Base-by-base conservation (phyloP, 2,113 vertebrate species). In the Megalops atlanticus region DNA sequence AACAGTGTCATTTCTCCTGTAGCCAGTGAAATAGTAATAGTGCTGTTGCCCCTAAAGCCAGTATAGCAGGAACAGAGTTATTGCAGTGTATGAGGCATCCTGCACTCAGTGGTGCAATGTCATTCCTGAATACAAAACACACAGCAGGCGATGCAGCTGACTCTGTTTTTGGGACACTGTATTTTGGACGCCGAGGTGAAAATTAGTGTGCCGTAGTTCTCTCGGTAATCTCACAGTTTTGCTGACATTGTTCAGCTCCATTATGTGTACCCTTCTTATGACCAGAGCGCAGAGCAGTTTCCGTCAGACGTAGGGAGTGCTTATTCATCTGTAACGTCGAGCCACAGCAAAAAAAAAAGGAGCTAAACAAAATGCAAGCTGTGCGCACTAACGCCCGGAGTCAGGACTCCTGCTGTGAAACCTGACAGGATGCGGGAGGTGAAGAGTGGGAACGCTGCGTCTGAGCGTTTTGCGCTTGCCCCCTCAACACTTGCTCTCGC, bases 401-500 rank as follows among this genome's bases (percentile, higher is more conserved):
- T 36, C 43, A 49, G 45, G 11, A 33, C 83, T 41, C 84, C 76
- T 81, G 84, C 80, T 81, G 81, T 81, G 41, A 45, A 43, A 84
- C 68, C 54, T 76, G 76, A 71, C 64, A 76, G 49, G 68, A 31
- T 74, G 40, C 54, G 76, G 52, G 76, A 83, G 58, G 81, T 82
- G 80, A 80, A 49, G 80, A 64, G 70, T 73, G 31, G 49, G 45
- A 85, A 72, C n/a, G 10, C 74, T 76, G 72, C 70, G 70, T 21
- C 18, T 79, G 49, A 38, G n/a, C 45, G 52, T 79, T 38, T 31
- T 21, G 18, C 5, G 49, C 3, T 11, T 58, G 21, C 52, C 52
- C 5, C 21, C n/a, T 58, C 21, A 27, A 58, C 38, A 33, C 38
- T 78, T 33, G 70, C 40, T n/a, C 31, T 1, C 21, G 36, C 72